phyloP scores from a whole-genome alignment of 2,797 vertebrate species.

The Bufotes viridis region DNA sequence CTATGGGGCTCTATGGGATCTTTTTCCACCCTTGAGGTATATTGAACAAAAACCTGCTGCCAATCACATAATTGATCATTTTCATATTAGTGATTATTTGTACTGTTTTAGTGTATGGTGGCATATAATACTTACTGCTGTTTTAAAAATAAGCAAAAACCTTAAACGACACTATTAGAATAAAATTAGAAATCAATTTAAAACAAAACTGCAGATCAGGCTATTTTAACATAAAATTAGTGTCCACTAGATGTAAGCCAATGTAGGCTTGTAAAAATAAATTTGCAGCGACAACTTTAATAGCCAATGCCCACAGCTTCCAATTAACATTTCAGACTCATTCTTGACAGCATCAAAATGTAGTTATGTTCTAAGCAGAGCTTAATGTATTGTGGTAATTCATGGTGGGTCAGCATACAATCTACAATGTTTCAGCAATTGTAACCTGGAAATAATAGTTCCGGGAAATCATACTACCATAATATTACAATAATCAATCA shows the following conservation, averaged over 20 bases:
- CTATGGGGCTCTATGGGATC: too few relatives aligned
- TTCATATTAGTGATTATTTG: neutral
- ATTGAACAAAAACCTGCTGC: too few relatives aligned
- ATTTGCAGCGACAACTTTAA: slow-evolving; percentile 30
- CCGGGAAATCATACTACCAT: slow-evolving; percentile 37
- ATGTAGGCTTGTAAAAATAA: slow-evolving; percentile 23
- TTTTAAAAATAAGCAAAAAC: neutral
- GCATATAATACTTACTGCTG: neutral
- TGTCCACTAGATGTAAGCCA: slow-evolving; percentile 31
- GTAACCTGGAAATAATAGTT: slow-evolving; percentile 45
- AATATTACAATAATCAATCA: slow-evolving; percentile 50
- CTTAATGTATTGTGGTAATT: slow-evolving; percentile 42
- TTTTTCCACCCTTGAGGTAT: too few relatives aligned
- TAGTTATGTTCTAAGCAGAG: slow-evolving; percentile 37
- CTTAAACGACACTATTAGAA: slow-evolving; percentile 3
- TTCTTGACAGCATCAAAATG: slow-evolving; percentile 49
- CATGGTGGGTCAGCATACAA: slow-evolving; percentile 37
- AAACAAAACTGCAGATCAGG: neutral
- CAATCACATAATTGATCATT: too few relatives aligned
- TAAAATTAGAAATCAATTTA: slow-evolving; percentile 30
- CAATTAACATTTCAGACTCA: slow-evolving; percentile 48
- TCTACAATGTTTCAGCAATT: slow-evolving; percentile 33
- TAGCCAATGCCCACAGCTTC: slow-evolving; percentile 38
- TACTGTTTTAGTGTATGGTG: neutral
- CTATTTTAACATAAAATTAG: slow-evolving; percentile 4